A percentile compares a stretch with the other conserved stretches of the same genome.
Conservation (phyloP, 2,888 invertebrate species). For the Hirtodrosophila duncani region DNA sequence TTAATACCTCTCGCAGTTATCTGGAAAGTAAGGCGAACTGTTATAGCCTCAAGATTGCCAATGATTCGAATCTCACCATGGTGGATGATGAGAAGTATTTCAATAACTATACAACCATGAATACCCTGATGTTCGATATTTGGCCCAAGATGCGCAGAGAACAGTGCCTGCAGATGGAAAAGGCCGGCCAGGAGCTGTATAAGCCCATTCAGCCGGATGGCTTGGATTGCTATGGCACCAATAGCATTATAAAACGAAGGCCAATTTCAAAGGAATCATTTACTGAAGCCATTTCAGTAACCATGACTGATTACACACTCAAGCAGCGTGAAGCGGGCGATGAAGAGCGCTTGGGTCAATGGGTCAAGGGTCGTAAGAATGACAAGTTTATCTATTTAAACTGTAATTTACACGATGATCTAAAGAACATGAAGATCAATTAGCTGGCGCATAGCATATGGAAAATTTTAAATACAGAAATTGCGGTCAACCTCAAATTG, state of each 20-base stretch:
- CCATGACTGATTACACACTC: not conserved
- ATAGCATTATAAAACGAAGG: not conserved
- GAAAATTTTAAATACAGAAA: too few relatives aligned
- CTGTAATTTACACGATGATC: conserved; percentile 8
- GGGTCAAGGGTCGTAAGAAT: not conserved
- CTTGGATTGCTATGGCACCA: conserved; percentile 30
- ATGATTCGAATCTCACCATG: conserved; percentile 2
- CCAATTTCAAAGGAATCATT: not conserved
- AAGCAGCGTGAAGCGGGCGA: not conserved
- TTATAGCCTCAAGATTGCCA: conserved; percentile 1
- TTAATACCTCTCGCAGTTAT: not conserved
- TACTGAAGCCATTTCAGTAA: not conserved
- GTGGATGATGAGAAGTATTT: conserved; percentile 24
- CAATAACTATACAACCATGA: conserved; percentile 30
- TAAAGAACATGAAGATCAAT: conserved; percentile 5
- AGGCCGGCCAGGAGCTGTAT: not conserved
- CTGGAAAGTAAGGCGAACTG: not conserved
- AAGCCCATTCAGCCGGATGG: conserved; percentile 12
- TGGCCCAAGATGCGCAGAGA: conserved; percentile 21
- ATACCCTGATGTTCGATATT: conserved; percentile 27
- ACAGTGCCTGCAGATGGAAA: not conserved
- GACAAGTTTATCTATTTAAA: conserved; percentile 1
- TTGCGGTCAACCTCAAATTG: too few relatives aligned
- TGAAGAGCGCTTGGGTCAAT: not conserved
- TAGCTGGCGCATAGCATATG: too few relatives aligned